Evolutionary conservation across 2,113 vertebrate species (phyloP).

Genomic region (Serilophus lunatus): DNA sequence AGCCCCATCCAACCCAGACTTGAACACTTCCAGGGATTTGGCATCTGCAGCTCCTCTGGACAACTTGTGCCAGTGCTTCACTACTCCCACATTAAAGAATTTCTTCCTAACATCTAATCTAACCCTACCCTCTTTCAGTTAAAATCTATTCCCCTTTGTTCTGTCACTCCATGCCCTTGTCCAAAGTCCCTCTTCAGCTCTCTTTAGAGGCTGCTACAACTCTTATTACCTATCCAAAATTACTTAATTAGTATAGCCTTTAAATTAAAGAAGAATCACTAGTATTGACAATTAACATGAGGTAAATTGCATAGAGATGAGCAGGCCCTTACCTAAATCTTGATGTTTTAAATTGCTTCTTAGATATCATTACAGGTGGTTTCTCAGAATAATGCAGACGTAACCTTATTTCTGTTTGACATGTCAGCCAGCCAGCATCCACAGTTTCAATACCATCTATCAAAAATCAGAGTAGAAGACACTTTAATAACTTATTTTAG

Average conservation of each 20-base stretch:
- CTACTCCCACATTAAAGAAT: neutral
- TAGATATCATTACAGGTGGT: slow-evolving; percentile 89
- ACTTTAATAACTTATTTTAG: neutral
- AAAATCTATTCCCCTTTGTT: neutral
- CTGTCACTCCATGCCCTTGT: neutral
- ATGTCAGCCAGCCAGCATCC: slow-evolving; percentile 94
- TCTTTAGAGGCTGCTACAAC: neutral
- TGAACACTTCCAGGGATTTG: neutral
- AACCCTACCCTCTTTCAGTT: neutral
- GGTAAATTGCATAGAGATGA: neutral
- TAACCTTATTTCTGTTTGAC: slow-evolving; percentile 95
- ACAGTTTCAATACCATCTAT: slow-evolving; percentile 84
- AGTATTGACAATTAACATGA: neutral
- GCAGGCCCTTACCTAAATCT: slow-evolving; percentile 87
- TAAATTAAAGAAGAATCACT: neutral
- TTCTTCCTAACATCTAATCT: neutral
- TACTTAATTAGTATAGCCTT: too few species aligned
- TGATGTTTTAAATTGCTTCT: slow-evolving; percentile 97
- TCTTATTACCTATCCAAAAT: too few species aligned
- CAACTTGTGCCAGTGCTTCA: neutral
- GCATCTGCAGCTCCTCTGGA: neutral
- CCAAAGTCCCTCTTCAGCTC: neutral
- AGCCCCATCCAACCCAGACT: neutral
- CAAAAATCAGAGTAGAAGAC: slow-evolving; percentile 22
- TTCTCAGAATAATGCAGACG: slow-evolving; percentile 92